A percentile compares a stretch with the other conserved stretches of the same genome.
These are phyloP conservation scores for Syrista parreyssii DNA, from an alignment of 2,888 invertebrate genomes.

Conservation along the genomic window DNA sequence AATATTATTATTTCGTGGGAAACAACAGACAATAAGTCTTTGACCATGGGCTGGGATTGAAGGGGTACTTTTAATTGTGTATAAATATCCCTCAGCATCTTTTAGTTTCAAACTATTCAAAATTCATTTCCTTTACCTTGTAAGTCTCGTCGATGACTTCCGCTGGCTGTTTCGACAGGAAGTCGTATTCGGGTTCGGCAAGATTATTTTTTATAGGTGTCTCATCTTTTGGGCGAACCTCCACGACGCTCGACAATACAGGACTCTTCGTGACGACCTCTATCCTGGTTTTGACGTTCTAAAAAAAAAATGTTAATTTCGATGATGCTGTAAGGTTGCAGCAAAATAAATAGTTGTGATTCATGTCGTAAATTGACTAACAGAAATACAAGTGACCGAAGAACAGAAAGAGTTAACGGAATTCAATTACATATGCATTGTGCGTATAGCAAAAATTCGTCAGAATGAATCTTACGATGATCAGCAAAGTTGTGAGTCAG, in stretches of 20 bases:
- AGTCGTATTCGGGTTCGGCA: constrained; percentile 86
- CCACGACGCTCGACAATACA: constrained; percentile 71
- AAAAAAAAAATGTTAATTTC: not conserved
- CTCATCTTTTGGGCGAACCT: constrained; percentile 65
- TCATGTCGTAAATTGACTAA: not conserved
- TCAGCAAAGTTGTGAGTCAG: not conserved
- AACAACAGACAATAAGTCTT: not conserved
- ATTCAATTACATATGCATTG: not conserved
- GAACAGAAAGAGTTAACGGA: not conserved
- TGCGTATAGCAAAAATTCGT: not conserved
- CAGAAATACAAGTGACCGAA: not conserved
- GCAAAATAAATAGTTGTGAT: not conserved
- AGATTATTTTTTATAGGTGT: constrained; percentile 75
- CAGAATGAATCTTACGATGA: not conserved
- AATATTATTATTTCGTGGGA: not conserved
- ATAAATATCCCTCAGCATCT: not conserved
- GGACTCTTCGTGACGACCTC: constrained; percentile 46
- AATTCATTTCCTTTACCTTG: constrained; percentile 68
- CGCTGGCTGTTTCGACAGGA: constrained; percentile 85
- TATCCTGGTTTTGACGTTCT: constrained; percentile 38
- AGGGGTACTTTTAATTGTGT: not conserved
- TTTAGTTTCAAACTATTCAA: constrained; percentile 10
- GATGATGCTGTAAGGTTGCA: not conserved
- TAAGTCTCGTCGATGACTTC: constrained; percentile 88
- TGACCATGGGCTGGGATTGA: not conserved